phyloP scores from a whole-genome alignment of 2,113 vertebrate species.

The Jaculus jaculus region DNA sequence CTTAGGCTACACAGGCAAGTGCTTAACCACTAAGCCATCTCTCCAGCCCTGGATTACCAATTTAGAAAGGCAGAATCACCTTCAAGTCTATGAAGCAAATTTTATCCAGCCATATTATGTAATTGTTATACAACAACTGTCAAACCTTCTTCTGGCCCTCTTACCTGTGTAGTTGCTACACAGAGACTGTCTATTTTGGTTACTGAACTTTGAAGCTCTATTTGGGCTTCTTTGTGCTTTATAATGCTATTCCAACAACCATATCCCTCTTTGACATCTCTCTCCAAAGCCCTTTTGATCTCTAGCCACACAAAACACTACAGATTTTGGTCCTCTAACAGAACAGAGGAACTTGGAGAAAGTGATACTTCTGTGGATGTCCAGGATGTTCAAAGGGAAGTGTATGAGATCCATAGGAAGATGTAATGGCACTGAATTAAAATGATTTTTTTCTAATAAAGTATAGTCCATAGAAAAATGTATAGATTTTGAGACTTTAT shows the following conservation, averaged over 20 bases:
- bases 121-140: background rate
- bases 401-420: background rate
- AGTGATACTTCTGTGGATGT: background rate
- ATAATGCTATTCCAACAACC: background rate
- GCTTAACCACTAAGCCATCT: no score
- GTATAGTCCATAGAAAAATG: background rate
- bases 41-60: constrained; percentile 24
- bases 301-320: background rate
- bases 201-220: background rate
- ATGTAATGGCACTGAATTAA: background rate
- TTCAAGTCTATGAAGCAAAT: background rate
- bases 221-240: background rate
- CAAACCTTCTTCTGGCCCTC: background rate
- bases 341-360: background rate
- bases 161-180: background rate
- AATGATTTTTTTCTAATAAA: background rate
- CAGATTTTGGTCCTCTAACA: background rate
- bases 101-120: background rate
- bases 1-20: no score
- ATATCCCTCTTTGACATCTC: rapidly evolving
- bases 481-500: background rate
- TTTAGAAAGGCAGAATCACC: background rate
- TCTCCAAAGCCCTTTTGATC: background rate
- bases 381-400: background rate
- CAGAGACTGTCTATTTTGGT: background rate